A percentile compares a stretch with the other conserved stretches of the same genome.
These are phyloP conservation scores for Stomorhina lunata DNA, from an alignment of 2,888 invertebrate species.

Conservation along the genomic window DNA sequence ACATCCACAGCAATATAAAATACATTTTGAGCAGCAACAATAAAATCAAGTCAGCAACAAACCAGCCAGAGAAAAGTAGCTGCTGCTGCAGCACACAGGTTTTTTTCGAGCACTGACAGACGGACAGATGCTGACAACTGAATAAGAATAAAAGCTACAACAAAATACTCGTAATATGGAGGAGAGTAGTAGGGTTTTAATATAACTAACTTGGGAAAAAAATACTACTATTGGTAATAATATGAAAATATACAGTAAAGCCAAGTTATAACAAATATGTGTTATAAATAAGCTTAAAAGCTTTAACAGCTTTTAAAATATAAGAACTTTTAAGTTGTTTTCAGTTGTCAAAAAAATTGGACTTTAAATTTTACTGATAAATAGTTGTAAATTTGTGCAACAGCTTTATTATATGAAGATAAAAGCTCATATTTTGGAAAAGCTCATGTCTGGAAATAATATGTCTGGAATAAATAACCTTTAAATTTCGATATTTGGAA, in stretches of 20 bases:
- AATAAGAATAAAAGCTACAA: neutral
- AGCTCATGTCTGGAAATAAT: too few species aligned
- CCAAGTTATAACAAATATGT: neutral
- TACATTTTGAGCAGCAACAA: conserved; percentile 16
- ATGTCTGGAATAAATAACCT: too few species aligned
- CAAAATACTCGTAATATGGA: conserved; percentile 11
- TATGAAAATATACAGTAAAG: conserved; percentile 1
- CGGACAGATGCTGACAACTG: neutral
- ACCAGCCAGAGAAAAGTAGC: conserved; percentile 25
- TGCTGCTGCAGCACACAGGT: conserved; percentile 31
- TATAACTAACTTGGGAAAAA: neutral
- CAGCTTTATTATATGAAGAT: too few species aligned
- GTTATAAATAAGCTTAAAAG: neutral
- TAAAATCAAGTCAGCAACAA: conserved; percentile 29
- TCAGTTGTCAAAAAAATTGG: too few species aligned
- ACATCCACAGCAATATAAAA: conserved; percentile 12
- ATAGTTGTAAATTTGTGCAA: too few species aligned
- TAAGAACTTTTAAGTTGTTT: neutral
- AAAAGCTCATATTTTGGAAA: too few species aligned
- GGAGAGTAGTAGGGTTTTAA: conserved; percentile 1
- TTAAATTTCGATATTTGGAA: too few species aligned
- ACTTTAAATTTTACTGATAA: too few species aligned
- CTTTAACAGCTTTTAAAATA: neutral
- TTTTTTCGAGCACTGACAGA: conserved; percentile 21
- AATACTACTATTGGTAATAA: neutral